Evolutionary conservation across 2,113 vertebrate species (phyloP), one percentile per base, ranked within the genome.

Genomic region (Turdus rufiventris): DNA sequence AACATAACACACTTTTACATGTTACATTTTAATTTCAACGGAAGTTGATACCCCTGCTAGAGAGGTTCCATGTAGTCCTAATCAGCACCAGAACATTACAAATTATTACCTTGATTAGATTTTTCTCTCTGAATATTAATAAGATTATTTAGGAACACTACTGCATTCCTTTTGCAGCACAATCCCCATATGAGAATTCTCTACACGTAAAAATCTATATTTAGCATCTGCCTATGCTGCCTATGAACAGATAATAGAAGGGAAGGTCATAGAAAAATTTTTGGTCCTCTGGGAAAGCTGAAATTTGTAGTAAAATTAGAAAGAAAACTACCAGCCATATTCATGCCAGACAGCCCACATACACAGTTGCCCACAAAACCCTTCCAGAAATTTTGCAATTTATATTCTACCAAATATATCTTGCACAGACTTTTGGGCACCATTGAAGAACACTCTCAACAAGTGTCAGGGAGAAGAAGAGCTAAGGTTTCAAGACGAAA

Each of bases 111-210:
- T 63, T 90, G 82, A 96, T 91, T 82, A 89, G 34, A 76, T 66
- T 85, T 85, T 87, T 83, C 54, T 60, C 73, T 65, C 34, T 88
- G 87, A 88, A 89, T 95, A 95, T 88, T 78, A 96, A 85, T 80
- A 79, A 79, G 74, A 94, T 56, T 85, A 83, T 79, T 95, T 89
- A 93, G 63, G 62, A 77, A 82, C 33, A 79, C 10, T 36, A 45
- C 51, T 60, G 78, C 40, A 63, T 57, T 88, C 31, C 71, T 75
- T 93, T 83, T 88, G 28, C n/a, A 73, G 63, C 42, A 79, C n/a
- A 90, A 90, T 94, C 51, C 85, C 75, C 79, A 47, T 31, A 76
- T 60, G 72, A 91, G 58, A 66, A 56, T 86, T 66, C 90, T 74
- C 60, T 63, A 91, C 75, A 88, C 47, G 42, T 85, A 45, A 74